Base-by-base conservation (phyloP, 1,140 invertebrate genomes). In the Lepidurus arcticus region DNA sequence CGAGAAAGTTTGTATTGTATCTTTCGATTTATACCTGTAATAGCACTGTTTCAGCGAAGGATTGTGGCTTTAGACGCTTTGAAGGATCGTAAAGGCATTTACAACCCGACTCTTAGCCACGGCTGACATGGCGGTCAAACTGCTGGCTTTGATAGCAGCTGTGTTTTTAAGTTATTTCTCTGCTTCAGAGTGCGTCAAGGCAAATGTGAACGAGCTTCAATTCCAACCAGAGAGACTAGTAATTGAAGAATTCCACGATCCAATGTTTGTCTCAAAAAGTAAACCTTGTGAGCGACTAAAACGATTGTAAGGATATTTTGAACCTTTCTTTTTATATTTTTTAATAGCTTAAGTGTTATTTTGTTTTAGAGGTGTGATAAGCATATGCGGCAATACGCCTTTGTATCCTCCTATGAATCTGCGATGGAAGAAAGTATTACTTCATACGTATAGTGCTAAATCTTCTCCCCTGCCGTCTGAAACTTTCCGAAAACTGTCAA, bases 191-290 rank as follows among this genome's bases (percentile, higher is more conserved):
- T 13, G 53, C 53, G 53, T 65, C 21, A 16, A 5, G 53, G 16
- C 21, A 13, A 21, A 65, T 7, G 7, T 65, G n/a, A 7, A 16
- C 53, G n/a, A 65, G 21, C 53, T 7, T 7, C 6, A 21, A n/a
- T 65, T 65, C 4, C 21, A 13, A 11, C 16, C 53, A 21, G 53
- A 65, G 13, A 13, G 21, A 16, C 21, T 65, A 65, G 53, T 65
- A n/a, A 65, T 65, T 65, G 53, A 65, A 65, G 53, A 21, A 65
- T n/a, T 65, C 13, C 53, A 21, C 53, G 53, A 65, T 65, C 47
- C 47, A 9, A 65, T 21, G 13, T 65, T 65, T 13, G 13, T n/a
- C 13, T 9, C 47, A 13, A 65, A 9, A 13, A 65, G 47, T n/a
- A 65, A 65, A 21, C 47, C 47, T 65, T 65, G 47, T 65, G 47